Conservation (phyloP, 2,888 invertebrate genomes). For the Drymonia ruficornis region DNA sequence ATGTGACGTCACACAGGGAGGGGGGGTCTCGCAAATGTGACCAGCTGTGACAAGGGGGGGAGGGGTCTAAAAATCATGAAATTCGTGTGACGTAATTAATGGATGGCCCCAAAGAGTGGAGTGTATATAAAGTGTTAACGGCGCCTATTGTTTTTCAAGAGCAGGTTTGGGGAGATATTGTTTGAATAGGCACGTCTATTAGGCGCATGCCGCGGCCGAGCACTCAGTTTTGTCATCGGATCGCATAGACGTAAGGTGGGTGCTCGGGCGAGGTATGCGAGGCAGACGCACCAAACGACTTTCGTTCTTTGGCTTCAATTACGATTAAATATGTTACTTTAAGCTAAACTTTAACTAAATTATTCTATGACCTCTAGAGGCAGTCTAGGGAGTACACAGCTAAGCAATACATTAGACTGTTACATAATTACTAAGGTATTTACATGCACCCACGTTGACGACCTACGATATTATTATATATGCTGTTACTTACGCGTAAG, state of each 20-base stretch:
- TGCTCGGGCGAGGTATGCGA: too few relatives aligned
- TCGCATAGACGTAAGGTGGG: too few relatives aligned
- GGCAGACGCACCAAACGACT: too few relatives aligned
- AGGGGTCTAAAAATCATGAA: too few relatives aligned
- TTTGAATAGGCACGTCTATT: too few relatives aligned
- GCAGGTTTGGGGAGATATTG: conserved; percentile 33
- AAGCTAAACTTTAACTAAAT: neutral
- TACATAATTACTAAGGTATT: conserved; percentile 16
- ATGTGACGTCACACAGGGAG: too few relatives aligned
- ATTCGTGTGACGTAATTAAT: too few relatives aligned
- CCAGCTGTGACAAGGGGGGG: too few relatives aligned
- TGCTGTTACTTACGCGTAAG: neutral
- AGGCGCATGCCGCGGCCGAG: too few relatives aligned
- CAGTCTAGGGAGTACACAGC: neutral
- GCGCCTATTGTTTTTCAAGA: conserved; percentile 50
- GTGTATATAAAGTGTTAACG: conserved; percentile 34
- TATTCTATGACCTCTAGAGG: conserved; percentile 1
- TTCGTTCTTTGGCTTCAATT: conserved; percentile 11
- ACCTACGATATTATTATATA: conserved; percentile 22
- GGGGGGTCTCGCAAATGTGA: too few relatives aligned
- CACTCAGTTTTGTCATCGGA: too few relatives aligned
- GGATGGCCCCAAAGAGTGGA: too few relatives aligned
- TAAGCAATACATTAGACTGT: conserved; percentile 4
- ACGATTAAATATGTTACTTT: neutral
- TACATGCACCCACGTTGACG: conserved; percentile 24